Evolutionary conservation across 2,113 vertebrate species (phyloP), one percentile per base, ranked within the genome.

Genomic region (Antechinus stuartii): DNA sequence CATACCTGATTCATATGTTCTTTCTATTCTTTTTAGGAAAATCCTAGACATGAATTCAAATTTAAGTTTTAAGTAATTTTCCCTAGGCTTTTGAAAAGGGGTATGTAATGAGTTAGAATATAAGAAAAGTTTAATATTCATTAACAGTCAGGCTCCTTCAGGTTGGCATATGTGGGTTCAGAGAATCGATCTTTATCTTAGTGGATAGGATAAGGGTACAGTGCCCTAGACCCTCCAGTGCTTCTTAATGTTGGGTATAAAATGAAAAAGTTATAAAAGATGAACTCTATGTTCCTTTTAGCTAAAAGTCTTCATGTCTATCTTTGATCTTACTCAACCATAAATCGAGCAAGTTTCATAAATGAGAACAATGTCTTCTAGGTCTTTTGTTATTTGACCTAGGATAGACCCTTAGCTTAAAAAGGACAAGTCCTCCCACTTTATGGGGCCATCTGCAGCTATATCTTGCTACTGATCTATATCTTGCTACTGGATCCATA

Each of bases 291-390:
- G 68, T 92, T 52, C 19, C n/a, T 52, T 1, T 42, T 54, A 56
- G 24, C 91, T 92, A n/a, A 95, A 89, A 93, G 90, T 10, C 23
- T 56, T 92, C 89, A 91, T 10, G 68, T 92, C 23, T 90, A 26
- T 25, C 24, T 84, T 53, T 53, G 30, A 46, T 3, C 8, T 89
- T 93, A 46, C 27, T 46, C 56, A 92, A 54, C 23, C 52, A 52
- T 16, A 27, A 91, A 23, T 91, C 68, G 94, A 96, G 42, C 24
- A 16, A 61, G 10, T 30, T 61, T 84, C 49, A 53, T 68, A 92
- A 90, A 92, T 47, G 42, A 16, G 25, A 25, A 57, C 47, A 47
- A 30, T 3, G 12, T 49, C 42, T 93, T 92, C 91, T 94, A 92
- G 68, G 22, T 94, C 52, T 91, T 94, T 89, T 91, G 52, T 12